Base-by-base conservation (phyloP, 1,140 invertebrate species). In the Popillia japonica region DNA sequence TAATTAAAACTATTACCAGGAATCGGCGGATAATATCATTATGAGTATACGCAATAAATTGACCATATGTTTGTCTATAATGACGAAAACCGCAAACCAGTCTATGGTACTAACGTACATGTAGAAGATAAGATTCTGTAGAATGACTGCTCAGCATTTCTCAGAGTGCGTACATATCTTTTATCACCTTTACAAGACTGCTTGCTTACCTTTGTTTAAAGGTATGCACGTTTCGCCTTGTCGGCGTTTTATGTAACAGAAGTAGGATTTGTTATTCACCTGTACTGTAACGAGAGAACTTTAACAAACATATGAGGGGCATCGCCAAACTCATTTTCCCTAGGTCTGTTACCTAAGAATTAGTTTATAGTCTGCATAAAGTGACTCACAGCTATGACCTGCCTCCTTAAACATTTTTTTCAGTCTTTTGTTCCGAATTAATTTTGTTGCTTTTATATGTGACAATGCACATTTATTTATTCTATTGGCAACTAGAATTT, bases 121-220 rank as follows among this genome's bases (percentile, higher is more conserved):
- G 48, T n/a, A 55, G 2, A n/a, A 55, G 11, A 55, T 55, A 55
- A 55, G 48, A n/a, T 55, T 55, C 22, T 68, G 22, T 8, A 68
- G 11, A 68, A 68, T 6, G 61, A 68, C 27, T 8, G 22, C 27
- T 68, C 61, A 68, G 61, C 61, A 20, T 68, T 55, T 55, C 48
- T n/a, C 14, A 17, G 14, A n/a, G 48, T 17, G 48, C 17, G 6
- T 64, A 64, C 61, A 68, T 68, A n/a, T 68, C 61, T 68, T 34
- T 68, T 68, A 68, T 68, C 61, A 68, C 61, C 61, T 55, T 55
- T 55, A 55, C 2, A n/a, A 14, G 20, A 9, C 61, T 68, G 61
- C 22, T 68, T 23, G 61, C 61, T 68, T 68, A 68, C 61, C 61
- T 68, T 27, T 68, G 61, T 27, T 68, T n/a, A 34, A 68, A 17